Evolutionary conservation across 2,113 vertebrate species (phyloP), one percentile per base, ranked within the genome.

Genomic region (Trachemys scripta): DNA sequence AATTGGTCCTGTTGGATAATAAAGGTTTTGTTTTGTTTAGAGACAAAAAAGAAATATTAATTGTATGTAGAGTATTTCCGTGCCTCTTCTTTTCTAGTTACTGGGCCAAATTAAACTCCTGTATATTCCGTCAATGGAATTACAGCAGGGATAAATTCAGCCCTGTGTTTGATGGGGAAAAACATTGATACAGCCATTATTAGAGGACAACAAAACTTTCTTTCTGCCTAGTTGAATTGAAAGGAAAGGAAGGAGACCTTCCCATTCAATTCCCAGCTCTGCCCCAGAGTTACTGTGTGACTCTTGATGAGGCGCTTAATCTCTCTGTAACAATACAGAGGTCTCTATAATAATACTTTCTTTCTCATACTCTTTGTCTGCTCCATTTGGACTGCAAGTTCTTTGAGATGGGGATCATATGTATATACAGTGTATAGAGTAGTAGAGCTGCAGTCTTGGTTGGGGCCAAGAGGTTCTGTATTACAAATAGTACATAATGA

Each of bases 81-180:
- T 81, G 16, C 59, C 81, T 42, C 82, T 96, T 89, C 91, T 95
- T 69, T 76, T 91, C 80, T 69, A n/a, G 17, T 69, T 69, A 69
- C 35, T n/a, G 62, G 35, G 35, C 35, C 62, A 69, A n/a, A 65
- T 65, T 65, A 65, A 65, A 65, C 31, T 65, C 31, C 19, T 65
- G 31, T 65, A 8, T 35, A n/a, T 65, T 65, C 62, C 7, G 4
- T 65, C 35, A 69, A 7, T 69, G 62, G 62, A 69, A 69, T n/a
- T 69, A 17, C 35, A 69, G 16, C 8, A n/a, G 62, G 8, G 29
- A 17, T n/a, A 69, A 69, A 69, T 69, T 69, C 62, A n/a, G 35
- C 8, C 17, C 62, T 69, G 17, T 10, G 35, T 69, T 65, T n/a
- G 35, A 69, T n/a, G 62, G 62, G 35, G 16, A 27, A n/a, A n/a